phyloP scores from a whole-genome alignment of 2,113 vertebrate genomes.

The Heterotis niloticus region DNA sequence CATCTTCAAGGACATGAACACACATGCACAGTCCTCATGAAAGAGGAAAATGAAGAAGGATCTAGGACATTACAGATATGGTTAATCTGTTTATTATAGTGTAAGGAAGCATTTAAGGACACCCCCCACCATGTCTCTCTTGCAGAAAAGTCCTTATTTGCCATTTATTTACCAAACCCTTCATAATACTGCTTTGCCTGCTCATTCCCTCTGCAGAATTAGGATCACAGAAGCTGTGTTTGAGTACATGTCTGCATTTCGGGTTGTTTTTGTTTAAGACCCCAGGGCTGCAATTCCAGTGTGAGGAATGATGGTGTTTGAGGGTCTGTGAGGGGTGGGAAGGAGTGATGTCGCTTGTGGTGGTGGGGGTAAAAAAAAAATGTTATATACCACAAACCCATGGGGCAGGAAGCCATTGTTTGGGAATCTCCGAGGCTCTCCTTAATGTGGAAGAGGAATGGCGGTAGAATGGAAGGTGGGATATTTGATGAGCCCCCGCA shows the following conservation, averaged over 20 bases:
- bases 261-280: slow-evolving; percentile 36
- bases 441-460: not conserved
- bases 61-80: not conserved
- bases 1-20: slow-evolving; percentile 19
- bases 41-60: not conserved
- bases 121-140: not conserved
- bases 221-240: slow-evolving; percentile 36
- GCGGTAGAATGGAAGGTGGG: not conserved
- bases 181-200: slow-evolving; percentile 24
- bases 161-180: slow-evolving; percentile 30
- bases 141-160: slow-evolving; percentile 38
- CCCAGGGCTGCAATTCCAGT: slow-evolving; percentile 40
- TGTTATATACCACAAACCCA: too few relatives aligned
- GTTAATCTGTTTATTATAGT: not conserved
- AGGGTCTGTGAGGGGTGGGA: slow-evolving; percentile 20
- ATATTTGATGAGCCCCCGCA: not conserved
- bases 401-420: too few relatives aligned
- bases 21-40: not conserved
- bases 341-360: too few relatives aligned
- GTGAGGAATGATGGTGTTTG: slow-evolving; percentile 32
- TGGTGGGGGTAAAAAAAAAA: too few relatives aligned
- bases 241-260: slow-evolving; percentile 22
- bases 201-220: slow-evolving; percentile 42
- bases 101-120: not conserved
- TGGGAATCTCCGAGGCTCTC: not conserved